A percentile compares a stretch with the other conserved stretches of the same genome.
phyloP scores from a whole-genome alignment of 2,888 invertebrate genomes.

The Apamea monoglypha region DNA sequence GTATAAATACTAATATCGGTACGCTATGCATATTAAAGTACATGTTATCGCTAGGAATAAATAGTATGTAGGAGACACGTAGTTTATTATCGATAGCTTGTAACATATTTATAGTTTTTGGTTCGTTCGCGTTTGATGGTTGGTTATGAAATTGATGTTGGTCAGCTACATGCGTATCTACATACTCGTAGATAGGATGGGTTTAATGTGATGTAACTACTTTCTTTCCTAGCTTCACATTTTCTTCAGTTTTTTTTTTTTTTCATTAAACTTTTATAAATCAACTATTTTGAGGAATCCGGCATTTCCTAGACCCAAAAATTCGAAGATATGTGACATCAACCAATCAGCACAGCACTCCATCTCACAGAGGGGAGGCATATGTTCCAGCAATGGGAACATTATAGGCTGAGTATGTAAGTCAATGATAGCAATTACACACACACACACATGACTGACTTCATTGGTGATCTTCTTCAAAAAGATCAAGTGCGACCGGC shows the following conservation, averaged over 20 bases:
- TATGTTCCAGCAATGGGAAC: too few species aligned
- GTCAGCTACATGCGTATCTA: not conserved
- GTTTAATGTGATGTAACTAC: not conserved
- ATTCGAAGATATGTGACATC: too few species aligned
- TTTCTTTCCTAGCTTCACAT: not conserved
- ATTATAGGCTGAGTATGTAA: too few species aligned
- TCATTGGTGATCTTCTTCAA: not conserved
- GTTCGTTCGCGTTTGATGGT: not conserved
- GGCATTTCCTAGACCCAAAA: too few species aligned
- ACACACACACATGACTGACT: too few species aligned
- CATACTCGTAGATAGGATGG: not conserved
- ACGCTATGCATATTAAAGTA: constrained; percentile 53
- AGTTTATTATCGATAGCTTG: constrained; percentile 37
- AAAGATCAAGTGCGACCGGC: too few species aligned
- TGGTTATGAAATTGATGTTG: not conserved
- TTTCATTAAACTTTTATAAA: not conserved
- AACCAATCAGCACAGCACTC: too few species aligned
- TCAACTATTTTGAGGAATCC: not conserved
- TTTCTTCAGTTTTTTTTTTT: not conserved
- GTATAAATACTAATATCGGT: constrained; percentile 61
- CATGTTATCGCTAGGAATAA: constrained; percentile 40
- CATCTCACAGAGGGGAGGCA: too few species aligned
- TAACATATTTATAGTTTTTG: constrained; percentile 47
- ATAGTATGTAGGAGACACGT: constrained; percentile 44
- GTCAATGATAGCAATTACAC: not conserved